Evolutionary conservation across 92 coral and sea anemone species (phyloP), one percentile per base, ranked within the genome.

Genomic region (Zoanthus solanderi): DNA sequence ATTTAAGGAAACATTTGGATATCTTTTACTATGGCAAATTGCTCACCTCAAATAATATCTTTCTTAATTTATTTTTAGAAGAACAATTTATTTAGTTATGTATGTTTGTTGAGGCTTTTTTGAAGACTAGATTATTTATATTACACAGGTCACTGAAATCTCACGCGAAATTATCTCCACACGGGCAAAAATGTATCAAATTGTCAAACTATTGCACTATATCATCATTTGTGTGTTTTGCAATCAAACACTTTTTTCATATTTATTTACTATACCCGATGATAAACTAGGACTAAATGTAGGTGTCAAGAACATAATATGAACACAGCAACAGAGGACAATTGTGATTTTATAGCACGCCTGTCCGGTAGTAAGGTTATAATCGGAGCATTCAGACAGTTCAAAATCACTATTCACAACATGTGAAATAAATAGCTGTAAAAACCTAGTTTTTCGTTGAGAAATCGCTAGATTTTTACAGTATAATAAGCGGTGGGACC

Each of bases 241-340:
- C 13, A 46, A 81, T 48, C 71, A 66, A 18, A 13, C 11, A 4
- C 58, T 12, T 34, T 17, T 4, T 67, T 47, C 8, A 81, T n/a
- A 7, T 44, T 44, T 66, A 81, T 81, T 81, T 81, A 46, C 85
- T 47, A 12, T 81, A 28, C 45, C 15, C 74, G 9, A 18, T 28
- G 45, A 52, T 30, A 30, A 52, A 28, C 68, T 52, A 77, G 8
- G 29, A 23, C 28, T 54, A 77, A 32, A 77, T 31, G 7, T 60
- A 66, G 16, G 14, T 63, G 44, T 65, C 31, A 9, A 12, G 63
- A 48, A 65, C 71, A 81, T 15, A 46, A 28, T 79, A 61, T 63
- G 61, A 63, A 28, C 85, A 81, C 85, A 81, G 57, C 84, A 61
- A 60, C 84, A 79, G 84, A 58, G 84, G 34, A 65, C 72, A 54